Evolutionary conservation across 2,797 vertebrate species (phyloP).

Genomic region (Crax fasciolata): DNA sequence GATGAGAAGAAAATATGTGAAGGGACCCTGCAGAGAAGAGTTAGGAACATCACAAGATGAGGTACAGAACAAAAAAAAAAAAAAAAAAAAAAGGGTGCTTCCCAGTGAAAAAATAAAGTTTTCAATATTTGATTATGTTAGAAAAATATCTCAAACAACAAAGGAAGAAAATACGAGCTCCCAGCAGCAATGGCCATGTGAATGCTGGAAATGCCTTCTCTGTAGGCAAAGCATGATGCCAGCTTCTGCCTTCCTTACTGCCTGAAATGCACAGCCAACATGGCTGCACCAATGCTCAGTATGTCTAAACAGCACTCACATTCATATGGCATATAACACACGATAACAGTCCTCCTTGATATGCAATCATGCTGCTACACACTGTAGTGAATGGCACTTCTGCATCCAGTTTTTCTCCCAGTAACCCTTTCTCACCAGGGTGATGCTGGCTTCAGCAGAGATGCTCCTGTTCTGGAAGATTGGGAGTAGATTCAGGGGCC

Average conservation of each 20-base stretch:
- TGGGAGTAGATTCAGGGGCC: neutral
- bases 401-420: neutral
- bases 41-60: neutral
- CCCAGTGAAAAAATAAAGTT: neutral
- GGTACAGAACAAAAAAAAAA: neutral
- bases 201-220: neutral
- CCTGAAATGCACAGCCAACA: neutral
- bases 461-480: neutral
- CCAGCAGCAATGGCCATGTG: neutral
- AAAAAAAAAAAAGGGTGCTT: neutral
- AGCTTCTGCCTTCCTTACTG: neutral
- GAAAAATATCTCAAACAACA: neutral
- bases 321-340: fast-evolving
- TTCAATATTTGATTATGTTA: neutral
- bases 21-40: neutral
- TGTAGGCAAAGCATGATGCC: neutral
- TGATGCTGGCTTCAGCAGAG: neutral
- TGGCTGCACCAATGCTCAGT: fast-evolving
- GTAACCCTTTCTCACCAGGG: neutral
- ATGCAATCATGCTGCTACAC: neutral
- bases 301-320: neutral
- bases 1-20: neutral
- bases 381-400: neutral
- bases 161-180: neutral
- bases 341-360: fast-evolving